Conservation (phyloP, 2,113 vertebrate species). For the Microtus oregoni region DNA sequence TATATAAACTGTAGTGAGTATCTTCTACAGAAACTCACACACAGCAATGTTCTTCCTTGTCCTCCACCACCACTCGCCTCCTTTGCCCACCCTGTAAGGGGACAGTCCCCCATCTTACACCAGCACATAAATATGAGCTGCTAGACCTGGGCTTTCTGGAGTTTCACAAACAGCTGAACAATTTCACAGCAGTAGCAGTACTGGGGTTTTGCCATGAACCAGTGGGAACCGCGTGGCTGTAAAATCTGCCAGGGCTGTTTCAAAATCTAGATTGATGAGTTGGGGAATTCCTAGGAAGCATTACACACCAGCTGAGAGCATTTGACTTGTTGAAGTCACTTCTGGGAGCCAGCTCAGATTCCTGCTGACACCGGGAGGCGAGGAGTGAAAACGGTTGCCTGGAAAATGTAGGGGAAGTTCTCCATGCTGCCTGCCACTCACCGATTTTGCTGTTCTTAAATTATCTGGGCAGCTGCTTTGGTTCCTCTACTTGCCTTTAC, state of each 20-base stretch:
- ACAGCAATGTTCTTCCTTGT: not conserved
- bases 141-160: constrained; percentile 5
- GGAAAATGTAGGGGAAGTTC: constrained; percentile 35
- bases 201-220: constrained; percentile 41
- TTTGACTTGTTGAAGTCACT: constrained; percentile 59
- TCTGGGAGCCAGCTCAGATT: constrained; percentile 53
- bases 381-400: constrained; percentile 52
- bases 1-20: not conserved
- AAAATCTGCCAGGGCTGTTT: constrained; percentile 54
- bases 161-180: constrained; percentile 44
- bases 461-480: constrained; percentile 54
- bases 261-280: constrained; percentile 62
- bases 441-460: constrained; percentile 62
- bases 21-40: not conserved
- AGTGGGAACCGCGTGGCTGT: not conserved
- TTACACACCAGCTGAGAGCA: constrained; percentile 41
- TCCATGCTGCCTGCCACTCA: constrained; percentile 31
- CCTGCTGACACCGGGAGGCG: not conserved
- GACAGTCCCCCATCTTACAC: not conserved
- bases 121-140: not conserved
- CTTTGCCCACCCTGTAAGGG: not conserved
- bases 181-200: constrained; percentile 40
- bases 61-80: not conserved
- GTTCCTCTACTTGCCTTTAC: constrained; percentile 6
- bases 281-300: constrained; percentile 43